A percentile compares a stretch with the other conserved stretches of the same genome.
phyloP scores from a whole-genome alignment of 2,888 invertebrate species.

The Bellardia bayeri region DNA sequence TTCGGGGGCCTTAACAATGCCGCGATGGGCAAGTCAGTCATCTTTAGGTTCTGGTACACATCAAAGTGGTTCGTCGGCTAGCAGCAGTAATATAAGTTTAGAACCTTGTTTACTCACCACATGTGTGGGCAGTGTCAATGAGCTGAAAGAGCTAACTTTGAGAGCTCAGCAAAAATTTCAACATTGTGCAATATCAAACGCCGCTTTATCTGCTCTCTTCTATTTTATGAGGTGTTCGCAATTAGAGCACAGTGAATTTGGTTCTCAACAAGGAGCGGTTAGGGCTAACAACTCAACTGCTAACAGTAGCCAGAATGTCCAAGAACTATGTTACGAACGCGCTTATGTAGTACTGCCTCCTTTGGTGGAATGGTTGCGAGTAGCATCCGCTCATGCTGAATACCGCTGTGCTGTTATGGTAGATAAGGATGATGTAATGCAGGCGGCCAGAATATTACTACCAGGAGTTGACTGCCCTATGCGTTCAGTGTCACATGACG shows the following conservation, averaged over 20 bases:
- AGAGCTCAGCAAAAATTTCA: slow-evolving; percentile 86
- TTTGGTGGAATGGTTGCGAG: slow-evolving; percentile 95
- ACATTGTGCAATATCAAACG: slow-evolving; percentile 85
- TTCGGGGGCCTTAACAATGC: slow-evolving; percentile 93
- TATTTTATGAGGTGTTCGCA: slow-evolving; percentile 97
- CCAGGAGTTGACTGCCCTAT: slow-evolving; percentile 96
- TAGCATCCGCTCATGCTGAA: slow-evolving; percentile 92
- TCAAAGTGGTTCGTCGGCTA: slow-evolving; percentile 73
- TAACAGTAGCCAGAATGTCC: slow-evolving; percentile 83
- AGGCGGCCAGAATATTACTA: slow-evolving; percentile 92
- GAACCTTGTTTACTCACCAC: slow-evolving; percentile 92
- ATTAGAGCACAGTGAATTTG: slow-evolving; percentile 88
- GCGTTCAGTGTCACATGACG: slow-evolving; percentile 87
- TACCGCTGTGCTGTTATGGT: slow-evolving; percentile 91
- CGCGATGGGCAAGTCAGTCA: slow-evolving; percentile 91
- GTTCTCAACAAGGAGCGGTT: slow-evolving; percentile 75
- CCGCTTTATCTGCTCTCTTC: slow-evolving; percentile 92
- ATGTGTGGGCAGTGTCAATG: slow-evolving; percentile 93
- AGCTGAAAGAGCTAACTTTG: slow-evolving; percentile 90
- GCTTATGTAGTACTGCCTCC: slow-evolving; percentile 95
- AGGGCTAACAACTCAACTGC: slow-evolving; percentile 79
- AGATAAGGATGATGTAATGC: slow-evolving; percentile 94
- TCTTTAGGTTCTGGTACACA: slow-evolving; percentile 86
- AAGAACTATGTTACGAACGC: slow-evolving; percentile 93
- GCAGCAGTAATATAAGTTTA: slow-evolving; percentile 84